phyloP scores from a whole-genome alignment of 2,113 vertebrate genomes.

The Oryzias woworae region DNA sequence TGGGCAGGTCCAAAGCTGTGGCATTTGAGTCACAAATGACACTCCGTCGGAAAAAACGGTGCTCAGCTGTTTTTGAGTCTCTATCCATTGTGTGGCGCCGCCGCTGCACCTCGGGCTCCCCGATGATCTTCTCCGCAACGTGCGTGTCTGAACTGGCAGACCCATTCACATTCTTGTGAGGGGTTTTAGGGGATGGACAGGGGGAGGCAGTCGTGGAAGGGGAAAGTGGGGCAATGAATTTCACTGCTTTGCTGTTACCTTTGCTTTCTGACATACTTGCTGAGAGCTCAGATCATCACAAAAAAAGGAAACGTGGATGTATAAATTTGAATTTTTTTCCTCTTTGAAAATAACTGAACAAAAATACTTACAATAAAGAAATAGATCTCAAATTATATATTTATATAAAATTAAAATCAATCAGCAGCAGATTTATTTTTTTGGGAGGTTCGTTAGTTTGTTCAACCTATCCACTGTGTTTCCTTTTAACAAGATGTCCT shows the following conservation, averaged over 20 bases:
- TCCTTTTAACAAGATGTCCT: slow-evolving; percentile 48
- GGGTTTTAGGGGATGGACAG: slow-evolving; percentile 76
- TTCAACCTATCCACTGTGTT: slow-evolving; percentile 13
- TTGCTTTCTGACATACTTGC: slow-evolving; percentile 73
- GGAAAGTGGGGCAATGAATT: slow-evolving; percentile 74
- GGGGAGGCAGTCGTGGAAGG: slow-evolving; percentile 70
- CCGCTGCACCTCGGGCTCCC: slow-evolving; percentile 81
- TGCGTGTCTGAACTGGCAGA: slow-evolving; percentile 87
- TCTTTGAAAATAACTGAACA: slow-evolving; percentile 2
- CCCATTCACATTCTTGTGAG: slow-evolving; percentile 87
- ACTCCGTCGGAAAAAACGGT: slow-evolving; percentile 95
- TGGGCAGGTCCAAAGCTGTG: slow-evolving; percentile 92
- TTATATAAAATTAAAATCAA: background rate
- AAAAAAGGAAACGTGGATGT: slow-evolving; percentile 23
- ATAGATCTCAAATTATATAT: slow-evolving; percentile 25
- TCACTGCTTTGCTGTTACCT: slow-evolving; percentile 59
- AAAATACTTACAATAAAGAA: background rate
- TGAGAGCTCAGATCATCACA: slow-evolving; percentile 24
- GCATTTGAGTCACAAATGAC: slow-evolving; percentile 97
- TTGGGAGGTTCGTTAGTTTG: background rate
- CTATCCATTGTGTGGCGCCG: slow-evolving; percentile 98
- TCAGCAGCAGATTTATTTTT: background rate
- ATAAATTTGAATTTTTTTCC: slow-evolving; percentile 55
- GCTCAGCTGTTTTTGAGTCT: slow-evolving; percentile 90
- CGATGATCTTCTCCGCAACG: slow-evolving; percentile 78